Conservation (phyloP, 2,797 vertebrate genomes). For the Cryptoblepharus egeriae region DNA sequence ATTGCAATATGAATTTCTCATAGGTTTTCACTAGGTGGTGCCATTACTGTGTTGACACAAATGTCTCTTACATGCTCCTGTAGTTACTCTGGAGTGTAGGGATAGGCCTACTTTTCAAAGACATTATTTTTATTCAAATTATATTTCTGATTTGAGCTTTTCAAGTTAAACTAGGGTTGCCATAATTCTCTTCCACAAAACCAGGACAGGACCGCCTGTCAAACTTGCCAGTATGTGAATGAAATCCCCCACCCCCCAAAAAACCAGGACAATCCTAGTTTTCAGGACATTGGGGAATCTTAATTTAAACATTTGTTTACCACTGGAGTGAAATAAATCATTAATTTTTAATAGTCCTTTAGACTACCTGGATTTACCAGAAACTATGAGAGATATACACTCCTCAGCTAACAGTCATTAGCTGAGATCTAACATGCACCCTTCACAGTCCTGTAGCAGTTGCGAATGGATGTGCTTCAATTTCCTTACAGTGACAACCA, state of each 20-base stretch:
- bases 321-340: conserved; percentile 17
- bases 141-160: neutral
- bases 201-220: too few relatives aligned
- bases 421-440: neutral
- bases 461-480: neutral
- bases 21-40: too few relatives aligned
- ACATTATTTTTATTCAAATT: neutral
- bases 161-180: too few relatives aligned
- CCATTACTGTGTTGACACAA: too few relatives aligned
- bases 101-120: neutral
- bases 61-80: too few relatives aligned
- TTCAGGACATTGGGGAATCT: too few relatives aligned
- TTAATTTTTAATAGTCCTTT: conserved; percentile 25
- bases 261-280: too few relatives aligned
- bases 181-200: too few relatives aligned
- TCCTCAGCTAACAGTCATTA: conserved; percentile 38
- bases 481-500: neutral
- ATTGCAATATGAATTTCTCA: too few relatives aligned
- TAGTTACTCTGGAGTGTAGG: too few relatives aligned
- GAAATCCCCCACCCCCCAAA: too few relatives aligned
- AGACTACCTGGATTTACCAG: neutral
- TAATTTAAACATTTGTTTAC: neutral
- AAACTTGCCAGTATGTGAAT: too few relatives aligned
- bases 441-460: neutral
- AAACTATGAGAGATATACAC: conserved; percentile 12